Evolutionary conservation across 1,140 invertebrate species (phyloP).

Genomic region (Aplysia californica): DNA sequence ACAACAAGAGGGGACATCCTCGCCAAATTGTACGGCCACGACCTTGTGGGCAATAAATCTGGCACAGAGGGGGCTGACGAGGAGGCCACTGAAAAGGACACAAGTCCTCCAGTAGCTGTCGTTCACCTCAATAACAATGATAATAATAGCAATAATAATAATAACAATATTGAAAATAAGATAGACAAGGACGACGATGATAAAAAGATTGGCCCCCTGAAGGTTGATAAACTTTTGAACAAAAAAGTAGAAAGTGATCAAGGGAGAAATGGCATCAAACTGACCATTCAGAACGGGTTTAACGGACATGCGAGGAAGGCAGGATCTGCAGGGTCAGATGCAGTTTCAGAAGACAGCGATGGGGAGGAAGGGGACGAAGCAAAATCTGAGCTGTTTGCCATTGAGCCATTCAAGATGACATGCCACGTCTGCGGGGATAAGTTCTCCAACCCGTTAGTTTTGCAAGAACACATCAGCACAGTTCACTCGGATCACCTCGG

Average conservation of each 20-base stretch:
- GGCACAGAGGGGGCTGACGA: neutral
- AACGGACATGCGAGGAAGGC: constrained; percentile 18
- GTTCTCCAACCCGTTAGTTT: constrained; percentile 5
- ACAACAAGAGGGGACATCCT: constrained; percentile 44
- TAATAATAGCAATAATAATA: constrained; percentile 2
- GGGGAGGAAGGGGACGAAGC: neutral
- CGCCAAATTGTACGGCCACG: constrained; percentile 41
- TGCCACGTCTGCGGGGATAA: constrained; percentile 10
- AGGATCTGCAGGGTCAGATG: constrained; percentile 15
- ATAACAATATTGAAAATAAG: constrained; percentile 16
- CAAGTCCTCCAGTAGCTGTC: neutral
- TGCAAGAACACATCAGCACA: constrained; percentile 12
- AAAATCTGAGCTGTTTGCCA: neutral
- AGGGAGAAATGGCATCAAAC: constrained; percentile 9
- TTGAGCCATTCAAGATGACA: neutral
- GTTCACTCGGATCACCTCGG: constrained; percentile 13
- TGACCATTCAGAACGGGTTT: constrained; percentile 1
- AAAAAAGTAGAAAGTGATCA: neutral
- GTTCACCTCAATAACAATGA: neutral
- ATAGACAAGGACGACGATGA: neutral
- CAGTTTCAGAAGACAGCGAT: constrained; percentile 16
- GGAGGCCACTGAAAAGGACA: neutral
- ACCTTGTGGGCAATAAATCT: constrained; percentile 4
- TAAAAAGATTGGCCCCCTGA: neutral
- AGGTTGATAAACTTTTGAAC: too few species aligned